Conservation (phyloP, 2,888 invertebrate genomes). For the Drosophila incognita region DNA sequence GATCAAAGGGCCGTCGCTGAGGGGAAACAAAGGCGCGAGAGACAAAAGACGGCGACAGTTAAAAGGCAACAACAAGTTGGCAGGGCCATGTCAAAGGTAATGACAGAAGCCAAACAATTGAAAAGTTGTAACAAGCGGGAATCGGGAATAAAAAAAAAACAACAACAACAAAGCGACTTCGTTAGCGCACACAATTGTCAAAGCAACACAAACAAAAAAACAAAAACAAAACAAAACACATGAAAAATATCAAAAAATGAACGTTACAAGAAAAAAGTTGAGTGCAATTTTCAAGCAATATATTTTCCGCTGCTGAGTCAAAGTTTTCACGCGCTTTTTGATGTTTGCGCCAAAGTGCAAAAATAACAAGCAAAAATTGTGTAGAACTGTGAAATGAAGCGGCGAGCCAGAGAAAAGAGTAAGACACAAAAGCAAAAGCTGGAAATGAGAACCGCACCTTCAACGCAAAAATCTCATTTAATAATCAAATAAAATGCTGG, state of each 20-base stretch:
- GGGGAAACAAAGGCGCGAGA: conserved; percentile 67
- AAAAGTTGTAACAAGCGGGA: conserved; percentile 72
- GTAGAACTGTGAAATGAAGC: conserved; percentile 73
- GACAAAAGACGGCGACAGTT: conserved; percentile 79
- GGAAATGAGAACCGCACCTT: conserved; percentile 21
- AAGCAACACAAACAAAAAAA: conserved; percentile 43
- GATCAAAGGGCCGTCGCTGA: conserved; percentile 65
- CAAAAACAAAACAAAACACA: conserved; percentile 28
- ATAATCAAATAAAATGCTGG: conserved; percentile 75
- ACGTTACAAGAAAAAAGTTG: conserved; percentile 39
- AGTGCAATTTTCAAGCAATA: conserved; percentile 77
- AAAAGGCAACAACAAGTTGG: conserved; percentile 72
- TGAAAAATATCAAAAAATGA: conserved; percentile 48
- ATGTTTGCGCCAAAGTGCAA: conserved; percentile 71
- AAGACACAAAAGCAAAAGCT: conserved; percentile 13
- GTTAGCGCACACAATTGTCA: conserved; percentile 77
- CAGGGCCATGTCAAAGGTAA: conserved; percentile 76
- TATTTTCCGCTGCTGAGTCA: conserved; percentile 64
- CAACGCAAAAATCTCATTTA: conserved; percentile 67
- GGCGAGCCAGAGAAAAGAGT: conserved; percentile 13
- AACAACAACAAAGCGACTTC: conserved; percentile 69
- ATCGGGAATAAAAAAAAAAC: conserved; percentile 21
- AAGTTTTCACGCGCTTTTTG: conserved; percentile 80
- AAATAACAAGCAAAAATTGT: conserved; percentile 72
- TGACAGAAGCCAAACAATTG: conserved; percentile 80